Base-by-base conservation (phyloP, 1,140 invertebrate genomes). In the Antheraea mylitta region DNA sequence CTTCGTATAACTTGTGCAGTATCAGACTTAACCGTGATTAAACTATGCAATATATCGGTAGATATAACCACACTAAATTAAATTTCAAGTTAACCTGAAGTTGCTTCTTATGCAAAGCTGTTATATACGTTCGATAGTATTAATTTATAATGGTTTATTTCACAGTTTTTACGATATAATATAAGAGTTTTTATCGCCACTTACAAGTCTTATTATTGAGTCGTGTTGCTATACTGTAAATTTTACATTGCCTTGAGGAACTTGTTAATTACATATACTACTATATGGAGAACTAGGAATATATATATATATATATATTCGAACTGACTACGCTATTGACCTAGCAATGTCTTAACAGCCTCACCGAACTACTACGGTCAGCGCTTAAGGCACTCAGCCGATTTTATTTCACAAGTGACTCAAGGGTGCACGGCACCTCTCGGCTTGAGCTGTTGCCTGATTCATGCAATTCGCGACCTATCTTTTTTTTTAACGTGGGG, bases 31-130 rank as follows among this genome's bases (percentile, higher is more conserved):
- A 78, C 76, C 77, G 78, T 80, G 82, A 86, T 87, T 87, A 86
- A 83, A 86, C 82, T 83, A 78, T 78, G 74, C 75, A 77, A 77
- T 77, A 78, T 72, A 78, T 72, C n/a, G 66, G n/a, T 67, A 71
- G 71, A 75, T 80, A 85, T 86, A 85, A 79, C 74, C 64, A 72
- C 67, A 68, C 76, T 83, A 83, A 86, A 85, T 85, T 86, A 81
- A 86, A 83, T 82, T 83, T 80, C 74, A 82, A 63, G 66, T 67
- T 63, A 78, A 77, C 71, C 67, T 69, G 71, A 67, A 67, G 73
- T 78, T 77, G 68, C 71, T 73, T 13, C 45, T 53, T 53, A 53
- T 16, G 45, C 45, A 16, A 53, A 69, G 62, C 71, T 59, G 72
- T 68, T 60, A 68, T 72, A 68, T 69, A 66, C 58, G 67, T 60